phyloP scores from a whole-genome alignment of 2,888 invertebrate species.

The Pharmacophagus antenor region DNA sequence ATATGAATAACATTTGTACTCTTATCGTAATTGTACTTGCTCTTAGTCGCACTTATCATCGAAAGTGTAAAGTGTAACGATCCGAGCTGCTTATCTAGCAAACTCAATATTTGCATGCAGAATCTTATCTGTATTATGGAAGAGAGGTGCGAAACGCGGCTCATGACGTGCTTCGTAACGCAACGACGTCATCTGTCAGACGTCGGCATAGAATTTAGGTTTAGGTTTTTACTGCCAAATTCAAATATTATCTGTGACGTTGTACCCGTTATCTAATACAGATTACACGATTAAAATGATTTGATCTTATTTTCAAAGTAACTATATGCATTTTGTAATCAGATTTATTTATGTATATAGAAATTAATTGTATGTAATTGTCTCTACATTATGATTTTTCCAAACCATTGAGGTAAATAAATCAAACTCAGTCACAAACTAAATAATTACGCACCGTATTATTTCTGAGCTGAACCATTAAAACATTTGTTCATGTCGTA shows the following conservation, averaged over 20 bases:
- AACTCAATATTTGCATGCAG: constrained; percentile 59
- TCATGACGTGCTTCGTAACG: constrained; percentile 62
- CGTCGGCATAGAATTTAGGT: constrained; percentile 34
- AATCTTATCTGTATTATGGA: constrained; percentile 62
- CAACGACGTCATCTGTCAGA: constrained; percentile 42
- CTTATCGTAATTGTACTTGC: constrained; percentile 51
- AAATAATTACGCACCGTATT: constrained; percentile 52
- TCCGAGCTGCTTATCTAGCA: constrained; percentile 63
- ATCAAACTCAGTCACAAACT: constrained; percentile 46
- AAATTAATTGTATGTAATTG: too few species aligned
- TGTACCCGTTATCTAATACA: constrained; percentile 10
- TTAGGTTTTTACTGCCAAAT: constrained; percentile 28
- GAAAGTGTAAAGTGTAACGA: constrained; percentile 75
- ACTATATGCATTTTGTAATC: neutral
- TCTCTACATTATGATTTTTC: too few species aligned
- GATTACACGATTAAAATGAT: neutral
- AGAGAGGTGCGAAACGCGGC: constrained; percentile 63
- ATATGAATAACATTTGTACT: constrained; percentile 18
- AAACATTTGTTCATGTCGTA: constrained; percentile 54
- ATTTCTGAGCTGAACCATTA: constrained; percentile 49
- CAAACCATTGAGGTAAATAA: neutral
- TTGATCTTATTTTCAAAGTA: neutral
- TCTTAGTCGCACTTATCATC: constrained; percentile 59
- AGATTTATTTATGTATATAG: too few species aligned
- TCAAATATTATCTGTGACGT: constrained; percentile 21